phyloP scores from a whole-genome alignment of 1,140 invertebrate species.

The Batillaria attramentaria region DNA sequence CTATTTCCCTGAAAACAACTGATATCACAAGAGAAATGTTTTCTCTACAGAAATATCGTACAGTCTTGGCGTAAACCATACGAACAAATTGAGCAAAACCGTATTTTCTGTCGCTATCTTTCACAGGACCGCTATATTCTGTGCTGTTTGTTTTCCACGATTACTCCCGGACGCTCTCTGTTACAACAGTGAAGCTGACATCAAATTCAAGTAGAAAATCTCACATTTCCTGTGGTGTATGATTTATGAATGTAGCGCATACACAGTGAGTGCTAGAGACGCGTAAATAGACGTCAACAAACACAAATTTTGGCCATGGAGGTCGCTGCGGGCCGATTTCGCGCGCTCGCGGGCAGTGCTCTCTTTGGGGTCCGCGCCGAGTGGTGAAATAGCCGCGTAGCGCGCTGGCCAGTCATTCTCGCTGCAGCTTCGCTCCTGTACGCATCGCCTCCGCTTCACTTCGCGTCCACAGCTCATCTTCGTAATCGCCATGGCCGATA shows the following conservation, averaged over 20 bases:
- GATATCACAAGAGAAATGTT: too few relatives aligned
- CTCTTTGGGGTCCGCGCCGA: background rate
- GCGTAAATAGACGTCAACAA: background rate
- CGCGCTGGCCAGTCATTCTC: background rate
- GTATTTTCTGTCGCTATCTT: too few relatives aligned
- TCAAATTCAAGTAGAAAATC: background rate
- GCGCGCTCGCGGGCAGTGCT: background rate
- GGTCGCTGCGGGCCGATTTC: background rate
- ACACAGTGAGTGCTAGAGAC: background rate
- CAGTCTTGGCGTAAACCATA: too few relatives aligned
- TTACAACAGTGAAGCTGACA: background rate
- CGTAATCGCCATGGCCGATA: too few relatives aligned
- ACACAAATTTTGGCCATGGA: background rate
- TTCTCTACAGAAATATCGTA: too few relatives aligned
- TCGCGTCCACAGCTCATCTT: background rate
- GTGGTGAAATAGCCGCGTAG: background rate
- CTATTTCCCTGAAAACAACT: too few relatives aligned
- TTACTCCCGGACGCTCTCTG: too few relatives aligned
- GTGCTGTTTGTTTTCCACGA: too few relatives aligned
- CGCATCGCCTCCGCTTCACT: background rate
- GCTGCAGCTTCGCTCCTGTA: background rate
- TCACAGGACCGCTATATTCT: too few relatives aligned
- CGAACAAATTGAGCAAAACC: too few relatives aligned
- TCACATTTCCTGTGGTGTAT: background rate
- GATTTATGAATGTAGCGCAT: background rate